A percentile compares a stretch with the other conserved stretches of the same genome.
phyloP scores from a whole-genome alignment of 2,797 vertebrate species.

The Anguilla megastoma region DNA sequence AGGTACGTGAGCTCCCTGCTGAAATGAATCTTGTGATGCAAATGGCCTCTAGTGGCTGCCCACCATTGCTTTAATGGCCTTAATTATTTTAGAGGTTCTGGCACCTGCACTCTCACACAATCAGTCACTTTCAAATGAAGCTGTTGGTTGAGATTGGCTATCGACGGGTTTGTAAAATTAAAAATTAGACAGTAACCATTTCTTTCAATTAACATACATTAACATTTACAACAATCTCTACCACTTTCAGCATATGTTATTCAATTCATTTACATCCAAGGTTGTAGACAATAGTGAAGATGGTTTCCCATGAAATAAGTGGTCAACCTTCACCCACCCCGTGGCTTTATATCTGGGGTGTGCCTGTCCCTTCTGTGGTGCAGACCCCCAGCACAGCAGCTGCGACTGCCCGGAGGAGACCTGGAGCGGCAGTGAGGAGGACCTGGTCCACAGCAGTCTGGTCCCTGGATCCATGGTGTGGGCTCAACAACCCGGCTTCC shows the following conservation, averaged over 20 bases:
- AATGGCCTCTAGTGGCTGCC: neutral
- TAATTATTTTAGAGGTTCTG: neutral
- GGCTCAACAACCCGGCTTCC: constrained; percentile 68
- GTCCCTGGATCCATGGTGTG: constrained; percentile 71
- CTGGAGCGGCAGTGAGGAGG: constrained; percentile 55
- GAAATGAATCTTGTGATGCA: neutral
- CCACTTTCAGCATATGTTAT: neutral
- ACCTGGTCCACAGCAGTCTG: constrained; percentile 60
- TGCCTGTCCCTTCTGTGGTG: constrained; percentile 33
- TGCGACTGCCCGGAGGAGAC: constrained; percentile 65
- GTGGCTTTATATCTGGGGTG: neutral
- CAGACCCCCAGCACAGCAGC: constrained; percentile 59
- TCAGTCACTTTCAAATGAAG: neutral
- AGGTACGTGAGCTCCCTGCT: neutral
- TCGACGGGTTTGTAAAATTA: neutral
- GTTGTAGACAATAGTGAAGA: too few species aligned
- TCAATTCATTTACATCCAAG: too few species aligned
- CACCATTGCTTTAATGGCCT: neutral
- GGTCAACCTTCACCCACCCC: neutral
- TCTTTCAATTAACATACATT: too few species aligned
- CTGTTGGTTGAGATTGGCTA: neutral
- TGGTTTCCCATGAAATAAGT: too few species aligned
- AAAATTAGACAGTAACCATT: neutral
- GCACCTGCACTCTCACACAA: neutral
- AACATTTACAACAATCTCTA: too few species aligned